Conservation (phyloP, 2,113 vertebrate genomes). For the Pterocles gutturalis region DNA sequence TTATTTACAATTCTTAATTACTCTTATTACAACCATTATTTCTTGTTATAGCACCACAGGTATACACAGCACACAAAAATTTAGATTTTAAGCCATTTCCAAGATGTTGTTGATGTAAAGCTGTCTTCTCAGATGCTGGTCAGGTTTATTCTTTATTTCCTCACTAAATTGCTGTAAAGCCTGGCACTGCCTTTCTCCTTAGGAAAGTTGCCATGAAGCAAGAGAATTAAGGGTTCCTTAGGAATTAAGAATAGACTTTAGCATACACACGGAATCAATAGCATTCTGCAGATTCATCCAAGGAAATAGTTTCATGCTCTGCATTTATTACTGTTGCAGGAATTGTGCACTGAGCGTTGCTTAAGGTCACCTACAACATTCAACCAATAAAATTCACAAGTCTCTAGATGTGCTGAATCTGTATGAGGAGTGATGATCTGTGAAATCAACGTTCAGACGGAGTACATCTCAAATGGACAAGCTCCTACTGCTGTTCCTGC, state of each 20-base stretch:
- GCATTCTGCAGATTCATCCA: neutral
- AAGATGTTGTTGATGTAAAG: neutral
- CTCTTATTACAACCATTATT: neutral
- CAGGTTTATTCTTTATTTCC: neutral
- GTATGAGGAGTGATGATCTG: neutral
- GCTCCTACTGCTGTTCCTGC: accelerated
- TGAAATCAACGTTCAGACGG: neutral
- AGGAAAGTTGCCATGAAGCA: neutral
- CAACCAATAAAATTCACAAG: neutral
- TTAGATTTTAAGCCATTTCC: neutral
- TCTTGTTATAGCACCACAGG: neutral
- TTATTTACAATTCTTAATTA: neutral
- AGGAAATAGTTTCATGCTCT: neutral
- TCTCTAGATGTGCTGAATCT: accelerated
- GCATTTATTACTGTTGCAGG: neutral
- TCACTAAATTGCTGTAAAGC: neutral
- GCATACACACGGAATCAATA: neutral
- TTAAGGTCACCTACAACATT: neutral
- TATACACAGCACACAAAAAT: neutral
- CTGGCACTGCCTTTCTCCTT: neutral
- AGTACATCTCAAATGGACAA: neutral
- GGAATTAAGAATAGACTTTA: neutral
- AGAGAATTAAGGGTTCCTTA: neutral
- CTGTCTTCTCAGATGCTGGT: neutral
- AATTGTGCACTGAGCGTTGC: neutral